phyloP scores from a whole-genome alignment of 2,797 vertebrate species.

The Avahi laniger region DNA sequence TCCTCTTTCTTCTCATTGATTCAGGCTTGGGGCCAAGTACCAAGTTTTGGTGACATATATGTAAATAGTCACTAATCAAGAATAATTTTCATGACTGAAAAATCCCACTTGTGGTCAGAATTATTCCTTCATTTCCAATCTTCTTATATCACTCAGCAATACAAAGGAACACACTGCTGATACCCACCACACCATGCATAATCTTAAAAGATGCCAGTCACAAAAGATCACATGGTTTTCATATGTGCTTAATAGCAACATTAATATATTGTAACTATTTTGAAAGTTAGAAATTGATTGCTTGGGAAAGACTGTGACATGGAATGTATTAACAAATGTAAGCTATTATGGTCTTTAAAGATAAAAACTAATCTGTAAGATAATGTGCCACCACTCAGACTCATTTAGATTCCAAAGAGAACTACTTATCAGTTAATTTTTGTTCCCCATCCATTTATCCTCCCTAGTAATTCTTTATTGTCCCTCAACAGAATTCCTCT shows the following conservation, averaged over 20 bases:
- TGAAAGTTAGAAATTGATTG: neutral
- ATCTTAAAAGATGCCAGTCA: neutral
- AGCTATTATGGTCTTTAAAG: neutral
- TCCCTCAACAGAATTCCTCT: neutral
- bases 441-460: neutral
- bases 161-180: neutral
- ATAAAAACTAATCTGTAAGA: neutral
- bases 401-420: neutral
- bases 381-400: neutral
- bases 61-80: neutral
- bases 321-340: neutral
- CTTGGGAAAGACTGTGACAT: neutral
- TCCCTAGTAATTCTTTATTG: neutral
- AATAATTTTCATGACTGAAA: neutral
- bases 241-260: neutral
- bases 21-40: neutral
- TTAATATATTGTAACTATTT: neutral
- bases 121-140: neutral
- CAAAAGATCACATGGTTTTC: neutral
- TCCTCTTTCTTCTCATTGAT: neutral
- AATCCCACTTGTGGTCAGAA: neutral
- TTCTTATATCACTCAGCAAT: neutral
- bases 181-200: neutral
- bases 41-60: neutral
- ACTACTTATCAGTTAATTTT: neutral